These are phyloP conservation scores for Ochlodes sylvanus DNA, from an alignment of 2,888 invertebrate species.

Conservation along the genomic window DNA sequence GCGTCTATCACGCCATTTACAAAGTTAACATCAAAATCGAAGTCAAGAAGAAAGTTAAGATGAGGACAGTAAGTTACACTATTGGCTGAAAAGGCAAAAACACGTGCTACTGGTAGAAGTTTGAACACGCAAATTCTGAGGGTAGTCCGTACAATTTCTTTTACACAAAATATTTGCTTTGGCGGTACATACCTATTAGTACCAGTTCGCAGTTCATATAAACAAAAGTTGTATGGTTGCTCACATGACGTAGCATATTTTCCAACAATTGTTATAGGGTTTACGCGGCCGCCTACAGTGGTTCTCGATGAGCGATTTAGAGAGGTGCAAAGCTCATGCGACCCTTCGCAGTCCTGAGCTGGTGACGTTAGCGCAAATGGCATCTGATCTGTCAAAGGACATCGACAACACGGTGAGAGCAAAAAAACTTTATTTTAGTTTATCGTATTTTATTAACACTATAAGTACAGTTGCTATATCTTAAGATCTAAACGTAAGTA, in stretches of 20 bases:
- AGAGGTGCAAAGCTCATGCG: conserved; percentile 65
- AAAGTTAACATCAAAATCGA: conserved; percentile 63
- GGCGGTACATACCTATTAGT: too few species aligned
- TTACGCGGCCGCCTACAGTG: conserved; percentile 63
- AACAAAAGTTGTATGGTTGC: too few species aligned
- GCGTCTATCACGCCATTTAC: conserved; percentile 69
- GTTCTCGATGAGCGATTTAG: conserved; percentile 62
- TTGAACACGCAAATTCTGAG: too few species aligned
- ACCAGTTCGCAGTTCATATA: too few species aligned
- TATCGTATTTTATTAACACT: too few species aligned
- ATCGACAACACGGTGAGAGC: conserved; percentile 43
- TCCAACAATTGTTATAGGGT: conserved; percentile 48
- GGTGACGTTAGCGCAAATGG: conserved; percentile 58
- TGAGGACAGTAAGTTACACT: conserved; percentile 50
- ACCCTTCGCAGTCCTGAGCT: conserved; percentile 68
- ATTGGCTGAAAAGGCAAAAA: neutral
- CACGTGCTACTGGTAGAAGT: too few species aligned
- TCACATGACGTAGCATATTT: too few species aligned
- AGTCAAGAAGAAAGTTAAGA: conserved; percentile 63
- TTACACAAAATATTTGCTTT: too few species aligned
- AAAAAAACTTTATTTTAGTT: too few species aligned
- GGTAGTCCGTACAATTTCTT: neutral
- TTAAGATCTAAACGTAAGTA: too few species aligned
- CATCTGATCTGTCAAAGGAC: conserved; percentile 55
- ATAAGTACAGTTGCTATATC: too few species aligned